Percentiles rank a stretch among this genome's conserved stretches.
Evolutionary conservation across 2,113 vertebrate species (phyloP).

Genomic region (Rana temporaria): DNA sequence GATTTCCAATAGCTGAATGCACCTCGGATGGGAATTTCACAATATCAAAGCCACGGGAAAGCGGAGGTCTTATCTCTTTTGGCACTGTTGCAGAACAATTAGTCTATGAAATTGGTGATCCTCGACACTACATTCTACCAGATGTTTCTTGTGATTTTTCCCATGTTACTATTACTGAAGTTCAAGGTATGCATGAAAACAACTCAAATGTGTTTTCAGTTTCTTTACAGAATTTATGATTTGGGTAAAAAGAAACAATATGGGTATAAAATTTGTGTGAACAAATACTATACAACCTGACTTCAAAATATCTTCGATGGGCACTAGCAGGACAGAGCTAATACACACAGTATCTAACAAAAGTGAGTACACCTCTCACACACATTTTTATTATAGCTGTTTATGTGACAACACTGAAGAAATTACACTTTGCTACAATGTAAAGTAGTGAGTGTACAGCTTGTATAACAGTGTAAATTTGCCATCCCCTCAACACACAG

Average conservation of each 20-base stretch:
- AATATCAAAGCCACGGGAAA: conserved; percentile 79
- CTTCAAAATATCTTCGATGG: no score
- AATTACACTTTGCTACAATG: no score
- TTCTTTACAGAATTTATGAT: background rate
- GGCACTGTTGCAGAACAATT: conserved; percentile 85
- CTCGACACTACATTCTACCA: conserved; percentile 79
- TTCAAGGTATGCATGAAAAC: conserved; percentile 71
- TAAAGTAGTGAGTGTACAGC: no score
- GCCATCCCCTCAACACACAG: no score
- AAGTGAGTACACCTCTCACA: no score
- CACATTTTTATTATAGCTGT: no score
- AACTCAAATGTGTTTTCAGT: background rate
- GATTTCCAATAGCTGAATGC: conserved; percentile 84
- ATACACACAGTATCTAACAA: no score
- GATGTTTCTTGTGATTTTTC: conserved; percentile 90
- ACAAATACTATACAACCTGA: background rate
- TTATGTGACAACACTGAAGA: no score
- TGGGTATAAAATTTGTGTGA: background rate
- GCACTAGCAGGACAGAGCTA: no score
- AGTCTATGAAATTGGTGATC: conserved; percentile 85
- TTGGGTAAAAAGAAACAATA: background rate
- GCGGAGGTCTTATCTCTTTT: conserved; percentile 81
- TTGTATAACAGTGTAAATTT: no score
- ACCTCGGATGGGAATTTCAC: conserved; percentile 79
- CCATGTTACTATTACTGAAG: conserved; percentile 77